Percentiles rank a stretch among this genome's conserved stretches.
These are phyloP conservation scores for Drepana arcuata DNA, from an alignment of 1,140 invertebrate genomes.

Conservation along the genomic window DNA sequence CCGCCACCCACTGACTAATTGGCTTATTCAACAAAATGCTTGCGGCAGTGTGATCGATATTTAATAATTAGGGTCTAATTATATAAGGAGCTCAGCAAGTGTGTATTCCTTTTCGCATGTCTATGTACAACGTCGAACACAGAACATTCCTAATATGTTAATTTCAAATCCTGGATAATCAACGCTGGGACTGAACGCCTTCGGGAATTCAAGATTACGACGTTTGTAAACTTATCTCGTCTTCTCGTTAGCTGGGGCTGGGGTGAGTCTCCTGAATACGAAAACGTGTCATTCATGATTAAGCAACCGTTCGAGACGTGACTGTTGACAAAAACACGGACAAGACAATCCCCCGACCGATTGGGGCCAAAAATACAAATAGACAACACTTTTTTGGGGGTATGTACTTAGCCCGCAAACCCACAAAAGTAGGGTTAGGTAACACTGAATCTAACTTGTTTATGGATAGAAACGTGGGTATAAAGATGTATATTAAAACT, in stretches of 20 bases:
- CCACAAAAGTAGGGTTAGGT: too few species aligned
- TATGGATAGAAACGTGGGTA: too few species aligned
- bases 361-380: constrained; percentile 17
- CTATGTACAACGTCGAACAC: constrained; percentile 16
- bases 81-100: too few species aligned
- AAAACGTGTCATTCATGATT: constrained; percentile 61
- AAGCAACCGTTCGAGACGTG: constrained; percentile 41
- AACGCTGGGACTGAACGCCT: constrained; percentile 42
- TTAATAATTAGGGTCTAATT: too few species aligned
- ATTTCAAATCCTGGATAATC: constrained; percentile 58
- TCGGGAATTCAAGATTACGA: constrained; percentile 48
- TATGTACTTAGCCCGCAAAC: too few species aligned
- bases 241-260: constrained; percentile 56
- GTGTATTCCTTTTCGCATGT: too few species aligned
- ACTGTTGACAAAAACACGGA: constrained; percentile 37
- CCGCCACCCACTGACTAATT: too few species aligned
- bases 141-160: constrained; percentile 46
- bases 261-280: constrained; percentile 53
- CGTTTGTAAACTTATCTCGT: constrained; percentile 64
- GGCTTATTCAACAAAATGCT: too few species aligned
- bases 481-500: too few species aligned
- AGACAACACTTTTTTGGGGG: too few species aligned
- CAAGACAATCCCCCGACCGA: constrained; percentile 18
- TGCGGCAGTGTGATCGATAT: too few species aligned
- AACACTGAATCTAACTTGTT: too few species aligned